These are phyloP conservation scores for Pristionchus maxplancki DNA, from an alignment of 2,888 invertebrate species.

Conservation along the genomic window DNA sequence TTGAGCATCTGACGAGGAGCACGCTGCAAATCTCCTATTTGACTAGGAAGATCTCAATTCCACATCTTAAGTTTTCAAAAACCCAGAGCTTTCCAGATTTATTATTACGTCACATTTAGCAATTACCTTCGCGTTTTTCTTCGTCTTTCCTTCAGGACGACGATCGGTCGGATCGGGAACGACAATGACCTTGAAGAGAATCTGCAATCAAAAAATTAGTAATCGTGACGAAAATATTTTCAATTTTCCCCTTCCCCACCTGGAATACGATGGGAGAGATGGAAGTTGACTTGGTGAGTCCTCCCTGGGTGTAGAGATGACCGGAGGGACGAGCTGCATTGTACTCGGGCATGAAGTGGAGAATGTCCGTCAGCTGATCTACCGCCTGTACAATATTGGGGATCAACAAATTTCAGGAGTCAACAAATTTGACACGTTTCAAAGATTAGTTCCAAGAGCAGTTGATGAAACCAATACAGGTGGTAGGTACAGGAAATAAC, in stretches of 20 bases:
- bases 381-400: slow-evolving; percentile 15
- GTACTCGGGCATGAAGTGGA: slow-evolving; percentile 43
- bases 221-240: background rate
- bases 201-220: background rate
- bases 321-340: slow-evolving; percentile 17
- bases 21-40: slow-evolving; percentile 31
- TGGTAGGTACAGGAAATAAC: background rate
- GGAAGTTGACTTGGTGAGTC: slow-evolving; percentile 37
- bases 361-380: slow-evolving; percentile 43
- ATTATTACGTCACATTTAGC: background rate
- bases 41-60: background rate
- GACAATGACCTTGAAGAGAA: slow-evolving; percentile 28
- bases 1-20: slow-evolving; percentile 30
- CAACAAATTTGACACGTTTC: too few species aligned
- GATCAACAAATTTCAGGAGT: too few species aligned
- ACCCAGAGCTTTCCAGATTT: background rate
- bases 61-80: background rate
- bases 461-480: background rate
- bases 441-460: too few species aligned
- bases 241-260: background rate
- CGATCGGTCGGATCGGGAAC: slow-evolving; percentile 47
- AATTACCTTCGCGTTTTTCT: slow-evolving; percentile 42
- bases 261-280: slow-evolving; percentile 43
- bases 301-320: slow-evolving; percentile 44
- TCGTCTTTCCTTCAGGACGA: slow-evolving; percentile 42